Percentiles rank a stretch among this genome's conserved stretches.
phyloP scores from a whole-genome alignment of 2,797 vertebrate species.

The Neomorphus geoffroyi region DNA sequence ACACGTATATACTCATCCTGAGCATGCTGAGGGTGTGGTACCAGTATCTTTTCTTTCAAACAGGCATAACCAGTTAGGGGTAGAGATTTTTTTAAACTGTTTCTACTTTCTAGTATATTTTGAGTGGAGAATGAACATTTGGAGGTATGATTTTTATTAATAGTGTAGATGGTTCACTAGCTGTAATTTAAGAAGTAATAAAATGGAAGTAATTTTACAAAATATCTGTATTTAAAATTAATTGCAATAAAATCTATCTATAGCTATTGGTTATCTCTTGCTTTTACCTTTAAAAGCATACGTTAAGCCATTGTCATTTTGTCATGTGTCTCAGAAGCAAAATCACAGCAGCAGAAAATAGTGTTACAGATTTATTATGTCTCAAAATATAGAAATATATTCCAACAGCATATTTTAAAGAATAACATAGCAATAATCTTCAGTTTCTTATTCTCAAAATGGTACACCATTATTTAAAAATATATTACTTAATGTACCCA shows the following conservation, averaged over 20 bases:
- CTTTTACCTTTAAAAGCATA: not conserved
- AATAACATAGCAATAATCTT: slow-evolving; percentile 76
- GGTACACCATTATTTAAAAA: slow-evolving; percentile 82
- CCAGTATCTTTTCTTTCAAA: not conserved
- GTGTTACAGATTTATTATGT: slow-evolving; percentile 77
- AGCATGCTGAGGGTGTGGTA: not conserved
- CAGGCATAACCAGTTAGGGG: not conserved
- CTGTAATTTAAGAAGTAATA: not conserved
- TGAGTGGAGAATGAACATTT: not conserved
- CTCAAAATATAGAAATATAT: slow-evolving; percentile 80
- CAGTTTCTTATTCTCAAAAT: slow-evolving; percentile 74
- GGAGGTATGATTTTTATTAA: not conserved
- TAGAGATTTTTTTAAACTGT: not conserved
- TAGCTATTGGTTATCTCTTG: not conserved
- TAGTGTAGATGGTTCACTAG: not conserved
- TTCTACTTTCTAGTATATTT: not conserved
- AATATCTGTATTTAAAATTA: not conserved
- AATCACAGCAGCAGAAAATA: slow-evolving; percentile 51
- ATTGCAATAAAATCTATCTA: not conserved
- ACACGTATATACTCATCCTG: not conserved
- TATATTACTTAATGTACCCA: slow-evolving; percentile 83
- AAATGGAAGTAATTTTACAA: not conserved
- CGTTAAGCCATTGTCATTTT: not conserved
- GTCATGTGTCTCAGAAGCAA: slow-evolving; percentile 36
- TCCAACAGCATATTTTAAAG: slow-evolving; percentile 77